Conservation (phyloP, 2,797 vertebrate species). For the Phrynocephalus vlangalii region DNA sequence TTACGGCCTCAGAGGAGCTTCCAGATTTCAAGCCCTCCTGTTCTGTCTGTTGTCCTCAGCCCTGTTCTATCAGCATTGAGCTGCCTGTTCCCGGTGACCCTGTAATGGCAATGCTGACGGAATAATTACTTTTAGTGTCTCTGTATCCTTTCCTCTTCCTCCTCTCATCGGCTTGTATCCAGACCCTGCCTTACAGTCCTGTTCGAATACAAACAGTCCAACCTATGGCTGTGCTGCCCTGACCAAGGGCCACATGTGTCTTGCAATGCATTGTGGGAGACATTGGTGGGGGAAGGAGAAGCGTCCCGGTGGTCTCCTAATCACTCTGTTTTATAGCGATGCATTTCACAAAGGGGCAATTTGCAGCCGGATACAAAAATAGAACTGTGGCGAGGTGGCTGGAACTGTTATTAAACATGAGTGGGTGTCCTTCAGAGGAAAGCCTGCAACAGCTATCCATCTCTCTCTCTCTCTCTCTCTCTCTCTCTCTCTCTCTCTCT, state of each 20-base stretch:
- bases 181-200: slow-evolving; percentile 81
- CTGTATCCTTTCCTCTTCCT: slow-evolving; percentile 74
- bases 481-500: background rate
- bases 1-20: background rate
- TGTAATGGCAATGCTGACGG: slow-evolving; percentile 79
- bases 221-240: slow-evolving; percentile 85
- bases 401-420: slow-evolving; percentile 17
- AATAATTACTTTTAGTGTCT: slow-evolving; percentile 72
- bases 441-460: slow-evolving; percentile 49
- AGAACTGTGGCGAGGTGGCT: background rate
- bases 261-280: slow-evolving; percentile 89
- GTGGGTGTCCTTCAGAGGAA: slow-evolving; percentile 29
- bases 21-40: background rate
- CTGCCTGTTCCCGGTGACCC: slow-evolving; percentile 76
- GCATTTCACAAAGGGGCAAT: background rate
- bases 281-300: slow-evolving; percentile 34
- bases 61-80: slow-evolving; percentile 81
- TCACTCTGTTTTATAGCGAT: background rate
- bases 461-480: background rate
- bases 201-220: slow-evolving; percentile 85
- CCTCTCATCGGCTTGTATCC: slow-evolving; percentile 91
- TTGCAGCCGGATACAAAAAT: slow-evolving; percentile 12
- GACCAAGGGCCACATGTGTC: slow-evolving; percentile 52
- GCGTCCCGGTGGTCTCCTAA: background rate
- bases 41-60: slow-evolving; percentile 62